Evolutionary conservation across 2,888 invertebrate species (phyloP), one percentile per base, ranked within the genome.

Genomic region (Aphidoletes aphidimyza): DNA sequence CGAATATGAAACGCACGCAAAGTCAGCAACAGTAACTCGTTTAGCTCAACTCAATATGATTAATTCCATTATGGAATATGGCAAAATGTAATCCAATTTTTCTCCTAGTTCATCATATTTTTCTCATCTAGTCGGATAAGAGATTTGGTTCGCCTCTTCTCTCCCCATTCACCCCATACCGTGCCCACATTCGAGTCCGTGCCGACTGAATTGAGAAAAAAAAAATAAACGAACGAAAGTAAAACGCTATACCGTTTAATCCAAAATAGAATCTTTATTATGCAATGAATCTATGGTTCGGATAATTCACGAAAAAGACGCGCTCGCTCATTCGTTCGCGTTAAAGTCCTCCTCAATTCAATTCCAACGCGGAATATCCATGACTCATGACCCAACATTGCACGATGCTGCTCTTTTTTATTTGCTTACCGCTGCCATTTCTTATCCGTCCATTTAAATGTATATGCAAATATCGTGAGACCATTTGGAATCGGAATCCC

Each of bases 21-120:
- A 54, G 54, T 54, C 54, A 54, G 54, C 54, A 26, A 54, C 54
- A 54, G 54, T 54, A 54, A 54, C 54, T 54, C 54, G 54, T 26
- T 54, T 54, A 54, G 54, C 54, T 54, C 26, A 26, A 22, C 54
- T 54, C 54, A 54, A 54, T 54, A 54, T 54, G 54, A 54, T 54
- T 54, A 54, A 54, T 54, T 54, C 54, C 54, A 2, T 54, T 54
- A 54, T 54, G 54, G 54, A 54, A 54, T 54, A 54, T 54, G 54
- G 54, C 54, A 54, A 26, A 54, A 22, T 54, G 54, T 54, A 54
- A 54, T 54, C 54, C 54, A 54, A 54, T 54, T 54, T 54, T 54
- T 54, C 54, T 54, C 54, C 54, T 26, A 22, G 54, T 54, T 54
- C 54, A 54, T 54, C 54, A 54, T 54, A 54, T 54, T 54, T 54